Conservation (phyloP, 2,797 vertebrate genomes). For the Alosa sapidissima region DNA sequence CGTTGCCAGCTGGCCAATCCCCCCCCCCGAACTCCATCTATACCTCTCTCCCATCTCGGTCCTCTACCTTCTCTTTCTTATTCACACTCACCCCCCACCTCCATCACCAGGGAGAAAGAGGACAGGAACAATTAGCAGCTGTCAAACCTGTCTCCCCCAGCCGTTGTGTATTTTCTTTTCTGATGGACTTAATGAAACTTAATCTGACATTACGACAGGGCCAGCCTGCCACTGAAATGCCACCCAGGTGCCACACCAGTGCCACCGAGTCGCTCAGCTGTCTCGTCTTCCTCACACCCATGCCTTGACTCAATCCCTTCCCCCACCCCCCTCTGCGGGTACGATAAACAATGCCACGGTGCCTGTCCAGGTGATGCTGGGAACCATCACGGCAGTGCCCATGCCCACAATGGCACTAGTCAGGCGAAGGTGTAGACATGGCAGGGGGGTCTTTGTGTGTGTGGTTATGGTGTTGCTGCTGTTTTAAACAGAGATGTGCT, state of each 20-base stretch:
- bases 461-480: slow-evolving; percentile 13
- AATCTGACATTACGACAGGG: neutral
- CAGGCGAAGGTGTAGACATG: neutral
- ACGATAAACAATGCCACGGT: neutral
- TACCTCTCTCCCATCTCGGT: neutral
- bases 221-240: neutral
- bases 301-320: neutral
- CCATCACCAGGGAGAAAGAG: neutral
- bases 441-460: slow-evolving; percentile 9
- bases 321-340: neutral
- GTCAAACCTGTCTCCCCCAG: neutral
- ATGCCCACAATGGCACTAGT: neutral
- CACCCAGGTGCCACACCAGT: neutral
- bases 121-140: slow-evolving; percentile 1
- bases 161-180: neutral
- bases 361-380: too few species aligned
- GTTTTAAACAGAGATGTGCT: slow-evolving; percentile 11
- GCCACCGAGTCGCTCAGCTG: neutral
- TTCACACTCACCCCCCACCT: too few species aligned
- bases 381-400: too few species aligned
- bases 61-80: neutral
- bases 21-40: neutral
- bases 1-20: neutral
- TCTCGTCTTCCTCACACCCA: neutral
- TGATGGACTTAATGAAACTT: neutral